Conservation (phyloP, 1,140 invertebrate genomes). For the Neodiprion lecontei region DNA sequence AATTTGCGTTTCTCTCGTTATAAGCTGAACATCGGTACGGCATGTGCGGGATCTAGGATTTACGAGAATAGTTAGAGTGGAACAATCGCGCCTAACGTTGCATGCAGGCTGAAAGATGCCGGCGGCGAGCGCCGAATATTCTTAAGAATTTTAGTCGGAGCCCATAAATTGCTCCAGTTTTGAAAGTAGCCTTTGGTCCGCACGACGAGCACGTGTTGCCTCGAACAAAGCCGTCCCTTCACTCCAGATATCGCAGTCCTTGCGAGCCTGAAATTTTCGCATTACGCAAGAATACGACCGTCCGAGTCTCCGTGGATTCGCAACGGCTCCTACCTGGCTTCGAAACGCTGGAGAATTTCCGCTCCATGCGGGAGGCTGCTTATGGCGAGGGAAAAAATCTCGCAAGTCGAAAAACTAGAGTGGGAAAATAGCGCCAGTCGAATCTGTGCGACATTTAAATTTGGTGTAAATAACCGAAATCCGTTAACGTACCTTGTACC, state of each 20-base stretch:
- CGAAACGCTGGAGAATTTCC: too few relatives aligned
- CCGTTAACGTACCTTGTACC: too few relatives aligned
- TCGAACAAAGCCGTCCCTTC: constrained; percentile 44
- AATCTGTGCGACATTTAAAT: too few relatives aligned
- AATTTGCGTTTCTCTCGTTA: too few relatives aligned
- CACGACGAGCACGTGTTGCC: constrained; percentile 36
- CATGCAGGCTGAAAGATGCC: background rate
- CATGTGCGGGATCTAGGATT: background rate
- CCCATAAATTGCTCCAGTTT: constrained; percentile 59
- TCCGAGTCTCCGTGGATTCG: too few relatives aligned
- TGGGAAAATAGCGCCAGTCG: too few relatives aligned
- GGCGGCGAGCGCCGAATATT: constrained; percentile 42
- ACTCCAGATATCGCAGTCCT: background rate
- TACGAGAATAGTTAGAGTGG: constrained; percentile 2
- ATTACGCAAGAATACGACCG: background rate
- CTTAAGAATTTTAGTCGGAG: constrained; percentile 36
- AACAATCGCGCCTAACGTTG: background rate
- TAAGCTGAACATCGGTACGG: too few relatives aligned
- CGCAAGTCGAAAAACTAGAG: too few relatives aligned
- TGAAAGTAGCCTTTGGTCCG: constrained; percentile 34
- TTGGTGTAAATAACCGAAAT: too few relatives aligned
- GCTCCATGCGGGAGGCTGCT: too few relatives aligned
- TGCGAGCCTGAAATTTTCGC: background rate
- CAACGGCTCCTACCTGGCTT: too few relatives aligned
- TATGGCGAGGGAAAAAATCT: too few relatives aligned